These are phyloP conservation scores for Ranitomeya imitator DNA, from an alignment of 2,113 vertebrate genomes.

Conservation along the genomic window DNA sequence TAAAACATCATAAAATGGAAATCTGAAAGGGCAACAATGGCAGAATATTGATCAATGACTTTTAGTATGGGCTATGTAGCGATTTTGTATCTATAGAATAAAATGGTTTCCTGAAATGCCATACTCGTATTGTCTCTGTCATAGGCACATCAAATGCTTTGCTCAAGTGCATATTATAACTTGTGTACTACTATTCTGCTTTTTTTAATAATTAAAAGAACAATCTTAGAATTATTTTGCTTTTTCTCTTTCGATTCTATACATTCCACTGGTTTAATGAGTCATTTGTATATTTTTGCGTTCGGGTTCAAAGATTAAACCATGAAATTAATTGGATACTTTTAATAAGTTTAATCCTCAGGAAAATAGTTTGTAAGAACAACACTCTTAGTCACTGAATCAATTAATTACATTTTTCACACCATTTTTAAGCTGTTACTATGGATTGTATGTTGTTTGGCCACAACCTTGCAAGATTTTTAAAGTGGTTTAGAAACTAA, in stretches of 20 bases:
- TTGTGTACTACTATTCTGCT: neutral
- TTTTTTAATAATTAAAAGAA: neutral
- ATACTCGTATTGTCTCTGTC: neutral
- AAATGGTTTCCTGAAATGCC: neutral
- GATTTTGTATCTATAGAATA: no score
- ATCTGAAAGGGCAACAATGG: neutral
- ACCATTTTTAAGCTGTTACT: conserved; percentile 23
- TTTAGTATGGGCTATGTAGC: no score
- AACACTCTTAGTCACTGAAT: conserved; percentile 43
- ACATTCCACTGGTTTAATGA: conserved; percentile 31
- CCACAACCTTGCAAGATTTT: conserved; percentile 14
- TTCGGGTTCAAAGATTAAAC: conserved; percentile 48
- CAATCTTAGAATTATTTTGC: neutral
- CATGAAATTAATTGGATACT: conserved; percentile 49
- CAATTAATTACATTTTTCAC: conserved; percentile 48
- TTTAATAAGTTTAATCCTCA: conserved; percentile 41
- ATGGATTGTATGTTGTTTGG: conserved; percentile 20
- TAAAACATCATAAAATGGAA: neutral
- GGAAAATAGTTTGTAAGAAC: conserved; percentile 42
- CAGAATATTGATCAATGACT: no score
- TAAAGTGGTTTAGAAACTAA: conserved; percentile 20
- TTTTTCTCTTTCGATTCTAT: neutral
- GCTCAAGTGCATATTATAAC: neutral
- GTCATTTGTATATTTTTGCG: conserved; percentile 22
- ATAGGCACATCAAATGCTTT: neutral